phyloP scores from a whole-genome alignment of 2,888 invertebrate genomes.

The Stenoptilia bipunctidactyla region DNA sequence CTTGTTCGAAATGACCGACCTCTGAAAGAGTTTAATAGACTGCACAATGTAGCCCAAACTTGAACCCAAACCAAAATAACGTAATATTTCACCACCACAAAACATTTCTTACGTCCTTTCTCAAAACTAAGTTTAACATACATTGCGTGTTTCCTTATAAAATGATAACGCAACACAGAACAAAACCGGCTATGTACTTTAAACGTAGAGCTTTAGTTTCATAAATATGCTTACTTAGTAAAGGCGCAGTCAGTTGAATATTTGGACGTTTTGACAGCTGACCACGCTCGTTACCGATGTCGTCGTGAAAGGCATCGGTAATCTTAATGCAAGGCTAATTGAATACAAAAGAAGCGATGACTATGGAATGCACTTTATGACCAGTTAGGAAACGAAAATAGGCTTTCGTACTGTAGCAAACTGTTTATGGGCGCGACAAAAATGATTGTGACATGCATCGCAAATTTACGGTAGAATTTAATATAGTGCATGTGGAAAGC shows the following conservation, averaged over 20 bases:
- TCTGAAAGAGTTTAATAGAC: conserved; percentile 63
- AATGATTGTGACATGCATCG: no score
- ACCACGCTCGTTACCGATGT: conserved; percentile 67
- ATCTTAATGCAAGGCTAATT: conserved; percentile 68
- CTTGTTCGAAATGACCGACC: conserved; percentile 50
- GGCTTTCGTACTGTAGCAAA: conserved; percentile 25
- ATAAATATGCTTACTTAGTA: conserved; percentile 15
- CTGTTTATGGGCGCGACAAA: not conserved
- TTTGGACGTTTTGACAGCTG: conserved; percentile 70
- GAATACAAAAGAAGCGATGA: conserved; percentile 67
- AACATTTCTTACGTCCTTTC: conserved; percentile 1
- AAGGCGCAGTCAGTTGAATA: conserved; percentile 43
- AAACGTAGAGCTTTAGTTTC: conserved; percentile 13
- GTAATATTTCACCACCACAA: conserved; percentile 1
- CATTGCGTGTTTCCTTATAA: conserved; percentile 22
- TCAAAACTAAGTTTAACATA: no score
- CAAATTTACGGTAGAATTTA: no score
- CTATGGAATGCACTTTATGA: conserved; percentile 56
- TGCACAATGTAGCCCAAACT: conserved; percentile 51
- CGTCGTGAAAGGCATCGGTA: conserved; percentile 64
- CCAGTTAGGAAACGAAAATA: conserved; percentile 20
- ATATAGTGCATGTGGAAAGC: no score
- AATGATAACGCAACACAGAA: not conserved
- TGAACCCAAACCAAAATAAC: conserved; percentile 19
- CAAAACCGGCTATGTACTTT: not conserved